Base-by-base conservation (phyloP, 37 sponge, comb jelly and placozoan species). In the Spongilla lacustris region DNA sequence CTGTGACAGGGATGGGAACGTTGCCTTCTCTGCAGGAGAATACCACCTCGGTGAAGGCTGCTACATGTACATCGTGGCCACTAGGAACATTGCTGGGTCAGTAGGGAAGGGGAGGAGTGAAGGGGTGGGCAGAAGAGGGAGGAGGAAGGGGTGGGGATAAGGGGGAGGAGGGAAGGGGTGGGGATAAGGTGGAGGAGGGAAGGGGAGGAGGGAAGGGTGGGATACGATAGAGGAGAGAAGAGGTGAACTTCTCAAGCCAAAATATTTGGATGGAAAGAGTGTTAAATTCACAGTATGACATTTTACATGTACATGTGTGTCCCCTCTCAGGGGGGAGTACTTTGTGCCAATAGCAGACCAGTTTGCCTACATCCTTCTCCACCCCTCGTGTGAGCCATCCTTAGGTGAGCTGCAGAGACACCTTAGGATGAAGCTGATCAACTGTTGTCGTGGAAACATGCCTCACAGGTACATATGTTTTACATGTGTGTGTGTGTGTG, bases 331-430 rank as follows among this genome's bases (percentile, higher is more conserved):
- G 76, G 76, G 37, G 0, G 35, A 41, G 10, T 41, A 76, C n/a
- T 41, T 36, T 34, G 38, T 58, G 11, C 58, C 80, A 5, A 33
- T 81, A 12, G 68, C 34, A 0, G 83, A 90, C 34, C 68, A 73
- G 14, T 91, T 92, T 69, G 69, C 78, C 2, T 92, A 95, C 81
- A 70, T 95, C 31, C 76, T 87, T 58, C 80, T 91, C 48, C 81
- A 84, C n/a, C 75, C 66, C 23, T 26, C 50, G 68, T 38, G 68
- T 21, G 95, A 85, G 77, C 95, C 89, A 5, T 36, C 71, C 25
- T 1, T 36, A 2, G 95, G 95, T 24, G 33, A 91, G 29, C 87
- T 95, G 0, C 74, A 69, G 17, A 67, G 95, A 49, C 92, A 91
- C 37, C 78, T 92, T 37, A 78, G 83, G 73, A 67, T 78, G 25